Percentiles rank a stretch among this genome's conserved stretches.
These are phyloP conservation scores for Pyrocoelia pectoralis DNA, from an alignment of 2,888 invertebrate genomes.

Conservation along the genomic window DNA sequence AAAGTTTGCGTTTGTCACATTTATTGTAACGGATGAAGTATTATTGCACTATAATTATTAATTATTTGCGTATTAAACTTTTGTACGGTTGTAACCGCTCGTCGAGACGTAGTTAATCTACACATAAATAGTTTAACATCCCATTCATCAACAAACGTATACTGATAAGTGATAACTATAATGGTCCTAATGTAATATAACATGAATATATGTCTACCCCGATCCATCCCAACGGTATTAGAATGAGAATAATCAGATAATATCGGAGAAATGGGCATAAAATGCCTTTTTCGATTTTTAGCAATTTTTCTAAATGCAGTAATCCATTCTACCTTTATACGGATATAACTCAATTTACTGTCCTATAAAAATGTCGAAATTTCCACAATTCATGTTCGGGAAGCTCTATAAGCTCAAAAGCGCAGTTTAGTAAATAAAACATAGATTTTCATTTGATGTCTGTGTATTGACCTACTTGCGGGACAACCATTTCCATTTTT, in stretches of 20 bases:
- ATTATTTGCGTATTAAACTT: no score
- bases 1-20: no score
- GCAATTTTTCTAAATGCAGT: conserved; percentile 1
- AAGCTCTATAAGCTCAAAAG: background rate
- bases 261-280: background rate
- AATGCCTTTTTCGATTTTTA: background rate
- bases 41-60: no score
- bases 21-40: no score
- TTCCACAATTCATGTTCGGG: background rate
- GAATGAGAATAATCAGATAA: background rate
- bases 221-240: background rate
- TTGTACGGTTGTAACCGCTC: no score
- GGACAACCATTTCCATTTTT: background rate
- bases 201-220: background rate
- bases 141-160: no score
- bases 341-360: background rate
- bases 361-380: background rate
- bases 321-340: conserved; percentile 1
- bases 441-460: background rate
- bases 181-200: no score
- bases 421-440: background rate
- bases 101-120: no score
- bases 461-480: background rate
- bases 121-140: no score
- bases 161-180: no score